These are phyloP conservation scores for Sternarchorhynchus goeldii DNA, from an alignment of 2,797 vertebrate genomes.

Conservation along the genomic window DNA sequence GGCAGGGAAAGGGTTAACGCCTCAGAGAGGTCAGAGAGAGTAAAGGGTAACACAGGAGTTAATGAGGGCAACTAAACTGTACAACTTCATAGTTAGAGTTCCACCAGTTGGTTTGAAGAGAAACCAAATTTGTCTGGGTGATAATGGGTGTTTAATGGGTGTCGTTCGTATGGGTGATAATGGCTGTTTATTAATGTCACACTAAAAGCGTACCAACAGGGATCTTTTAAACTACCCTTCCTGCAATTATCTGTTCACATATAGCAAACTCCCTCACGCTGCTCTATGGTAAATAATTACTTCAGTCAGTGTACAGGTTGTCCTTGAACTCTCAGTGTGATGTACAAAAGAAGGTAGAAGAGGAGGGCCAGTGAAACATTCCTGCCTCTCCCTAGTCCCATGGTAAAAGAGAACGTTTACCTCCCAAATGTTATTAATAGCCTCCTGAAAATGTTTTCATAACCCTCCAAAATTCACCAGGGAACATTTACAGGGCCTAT, in stretches of 20 bases:
- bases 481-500: conserved; percentile 67
- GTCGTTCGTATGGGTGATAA: no score
- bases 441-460: conserved; percentile 73
- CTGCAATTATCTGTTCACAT: background rate
- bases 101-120: background rate
- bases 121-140: background rate
- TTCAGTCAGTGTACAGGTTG: conserved; percentile 2
- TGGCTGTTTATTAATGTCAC: no score
- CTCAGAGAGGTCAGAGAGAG: conserved; percentile 1
- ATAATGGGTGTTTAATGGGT: no score
- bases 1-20: conserved; percentile 51
- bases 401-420: conserved; percentile 60
- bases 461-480: conserved; percentile 74
- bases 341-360: background rate
- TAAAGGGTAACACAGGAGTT: conserved; percentile 23
- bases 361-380: conserved; percentile 26
- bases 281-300: conserved; percentile 11
- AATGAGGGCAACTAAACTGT: conserved; percentile 33
- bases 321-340: conserved; percentile 11
- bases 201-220: no score
- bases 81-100: background rate
- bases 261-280: background rate
- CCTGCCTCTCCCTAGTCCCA: conserved; percentile 21
- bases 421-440: conserved; percentile 62
- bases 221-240: no score